Evolutionary conservation across 2,797 vertebrate species (phyloP), one percentile per base, ranked within the genome.

Genomic region (Chlorospingus flavigularis): DNA sequence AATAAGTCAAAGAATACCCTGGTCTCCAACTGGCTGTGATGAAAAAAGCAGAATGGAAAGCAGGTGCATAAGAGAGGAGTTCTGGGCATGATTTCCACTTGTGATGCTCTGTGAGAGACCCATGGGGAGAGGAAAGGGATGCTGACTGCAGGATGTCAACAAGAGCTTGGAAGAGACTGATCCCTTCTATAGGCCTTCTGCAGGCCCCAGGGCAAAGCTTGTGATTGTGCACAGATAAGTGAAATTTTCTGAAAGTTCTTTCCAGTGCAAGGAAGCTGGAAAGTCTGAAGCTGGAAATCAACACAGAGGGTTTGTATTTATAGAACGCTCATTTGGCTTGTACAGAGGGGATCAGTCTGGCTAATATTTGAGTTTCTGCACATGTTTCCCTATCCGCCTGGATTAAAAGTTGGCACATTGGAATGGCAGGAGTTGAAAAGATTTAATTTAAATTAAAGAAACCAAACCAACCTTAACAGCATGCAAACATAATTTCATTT

Each of bases 361-460:
- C 9, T 70, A 70, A 93, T 94, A 91, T 85, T 94, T 92, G 83
- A 55, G 42, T 72, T 94, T 90, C 62, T 92, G 60, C 77, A 96
- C 55, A 37, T 90, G 89, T 78, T 94, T 81, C 43, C n/a, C 23
- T 43, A 51, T 84, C 31, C 47, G 94, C 50, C 58, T 88, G 77
- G 31, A 62, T 84, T 96, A 53, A 76, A 92, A 88, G 51, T 13
- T 94, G 94, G 66, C 85, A 83, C 40, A 67, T 5, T 57, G 63
- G 43, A 91, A 73, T 70, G 47, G 37, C 55, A 81, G 31, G 53
- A 89, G 63, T 82, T 0, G 2, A 85, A 87, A 80, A 62, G 5
- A 75, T 58, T 58, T 58, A 81, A 40, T 84, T 88, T 73, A 66
- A 86, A 37, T 40, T 75, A 85, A 80, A 68, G 33, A 90, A 91